Evolutionary conservation across 2,797 vertebrate species (phyloP).

Genomic region (Enteromius unitaeniatus): DNA sequence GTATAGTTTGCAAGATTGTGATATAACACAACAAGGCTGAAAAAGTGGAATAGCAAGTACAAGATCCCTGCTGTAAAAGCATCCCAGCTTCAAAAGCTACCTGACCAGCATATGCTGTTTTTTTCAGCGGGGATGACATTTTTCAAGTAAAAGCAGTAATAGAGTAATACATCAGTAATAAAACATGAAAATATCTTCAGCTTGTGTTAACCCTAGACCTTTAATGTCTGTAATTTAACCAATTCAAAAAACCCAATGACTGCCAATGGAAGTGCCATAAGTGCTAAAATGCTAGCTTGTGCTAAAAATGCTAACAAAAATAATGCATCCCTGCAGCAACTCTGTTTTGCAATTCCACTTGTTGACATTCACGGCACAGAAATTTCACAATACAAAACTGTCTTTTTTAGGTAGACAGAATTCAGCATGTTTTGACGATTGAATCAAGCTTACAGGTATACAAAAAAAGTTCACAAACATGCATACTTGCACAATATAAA

Average conservation of each 20-base stretch:
- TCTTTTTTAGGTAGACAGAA: not conserved
- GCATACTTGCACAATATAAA: not conserved
- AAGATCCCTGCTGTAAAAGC: no score
- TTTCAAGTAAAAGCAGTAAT: not conserved
- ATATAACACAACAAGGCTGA: not conserved
- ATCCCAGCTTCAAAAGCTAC: no score
- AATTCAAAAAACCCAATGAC: not conserved
- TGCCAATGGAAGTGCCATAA: not conserved
- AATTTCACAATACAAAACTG: not conserved
- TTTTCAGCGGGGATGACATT: not conserved
- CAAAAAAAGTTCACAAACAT: not conserved
- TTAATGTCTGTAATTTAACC: not conserved
- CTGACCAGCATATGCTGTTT: no score
- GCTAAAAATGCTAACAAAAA: slow-evolving; percentile 6
- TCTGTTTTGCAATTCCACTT: slow-evolving; percentile 2
- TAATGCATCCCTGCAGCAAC: not conserved
- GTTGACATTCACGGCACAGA: not conserved
- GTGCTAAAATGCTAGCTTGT: not conserved
- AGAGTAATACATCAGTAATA: not conserved
- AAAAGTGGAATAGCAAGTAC: not conserved
- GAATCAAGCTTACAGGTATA: not conserved
- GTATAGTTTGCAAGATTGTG: no score
- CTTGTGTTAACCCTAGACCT: not conserved
- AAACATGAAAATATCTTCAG: not conserved
- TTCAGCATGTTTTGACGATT: not conserved